A percentile compares a stretch with the other conserved stretches of the same genome.
These are phyloP conservation scores for Distichodus sexfasciatus DNA, from an alignment of 2,797 vertebrate species.

Conservation along the genomic window DNA sequence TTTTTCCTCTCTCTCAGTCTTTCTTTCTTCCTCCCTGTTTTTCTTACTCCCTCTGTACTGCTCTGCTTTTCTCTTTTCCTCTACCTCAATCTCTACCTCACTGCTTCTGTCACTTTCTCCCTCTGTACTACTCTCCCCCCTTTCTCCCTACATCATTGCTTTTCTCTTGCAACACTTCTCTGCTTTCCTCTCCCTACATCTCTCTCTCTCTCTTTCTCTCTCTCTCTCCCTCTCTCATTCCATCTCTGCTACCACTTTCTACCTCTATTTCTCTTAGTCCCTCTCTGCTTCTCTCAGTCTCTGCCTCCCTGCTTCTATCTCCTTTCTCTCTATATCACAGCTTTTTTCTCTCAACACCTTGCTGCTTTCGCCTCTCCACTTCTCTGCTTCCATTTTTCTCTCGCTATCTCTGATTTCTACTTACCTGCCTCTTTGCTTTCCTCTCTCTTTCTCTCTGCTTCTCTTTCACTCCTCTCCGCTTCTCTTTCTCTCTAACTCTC, in stretches of 20 bases:
- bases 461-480: background rate
- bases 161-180: background rate
- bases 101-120: background rate
- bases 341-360: background rate
- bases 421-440: background rate
- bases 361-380: background rate
- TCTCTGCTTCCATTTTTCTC: slow-evolving; percentile 10
- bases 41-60: background rate
- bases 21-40: background rate
- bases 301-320: background rate
- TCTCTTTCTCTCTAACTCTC: background rate
- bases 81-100: background rate
- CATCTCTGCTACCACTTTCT: background rate
- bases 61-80: background rate
- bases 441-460: background rate
- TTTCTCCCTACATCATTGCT: background rate
- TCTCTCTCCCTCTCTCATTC: slow-evolving; percentile 5
- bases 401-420: background rate
- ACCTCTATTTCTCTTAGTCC: background rate
- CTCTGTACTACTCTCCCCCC: background rate
- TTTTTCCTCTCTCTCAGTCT: background rate
- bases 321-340: background rate
- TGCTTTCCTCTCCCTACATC: background rate
- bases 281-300: background rate
- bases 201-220: background rate